Evolutionary conservation across 2,113 vertebrate genomes (phyloP).

Genomic region (Brachyistius frenatus): DNA sequence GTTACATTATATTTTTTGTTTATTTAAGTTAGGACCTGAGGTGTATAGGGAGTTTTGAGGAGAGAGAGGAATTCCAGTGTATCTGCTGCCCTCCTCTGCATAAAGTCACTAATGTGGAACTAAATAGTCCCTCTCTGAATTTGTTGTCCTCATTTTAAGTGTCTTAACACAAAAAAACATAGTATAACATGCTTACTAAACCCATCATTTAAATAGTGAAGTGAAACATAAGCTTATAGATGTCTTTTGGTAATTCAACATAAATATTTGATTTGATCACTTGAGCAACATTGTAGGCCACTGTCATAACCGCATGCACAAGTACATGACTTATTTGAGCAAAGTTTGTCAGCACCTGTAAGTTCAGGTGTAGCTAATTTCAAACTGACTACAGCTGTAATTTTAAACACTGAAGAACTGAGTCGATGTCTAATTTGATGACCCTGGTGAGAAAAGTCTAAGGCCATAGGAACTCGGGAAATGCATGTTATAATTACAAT

Average conservation of each 20-base stretch:
- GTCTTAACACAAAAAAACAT: neutral
- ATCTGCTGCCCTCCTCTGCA: constrained; percentile 43
- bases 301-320: constrained; percentile 25
- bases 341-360: neutral
- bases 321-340: neutral
- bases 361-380: too few species aligned
- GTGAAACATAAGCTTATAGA: neutral
- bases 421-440: constrained; percentile 1
- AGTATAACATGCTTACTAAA: neutral
- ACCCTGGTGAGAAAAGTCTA: constrained; percentile 13
- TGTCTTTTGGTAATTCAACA: constrained; percentile 5
- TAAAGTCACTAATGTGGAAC: constrained; percentile 26
- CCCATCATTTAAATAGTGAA: neutral
- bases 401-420: neutral
- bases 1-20: neutral
- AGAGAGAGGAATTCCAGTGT: neutral
- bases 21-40: neutral
- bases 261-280: neutral
- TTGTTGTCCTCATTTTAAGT: neutral
- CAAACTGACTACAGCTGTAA: neutral
- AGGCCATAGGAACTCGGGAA: neutral
- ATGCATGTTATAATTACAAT: neutral
- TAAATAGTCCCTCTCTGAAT: neutral
- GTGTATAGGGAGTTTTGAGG: neutral
- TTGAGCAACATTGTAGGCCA: constrained; percentile 4